A percentile compares a stretch with the other conserved stretches of the same genome.
Conservation (phyloP, 2,888 invertebrate genomes). For the Nomada ferruginata region DNA sequence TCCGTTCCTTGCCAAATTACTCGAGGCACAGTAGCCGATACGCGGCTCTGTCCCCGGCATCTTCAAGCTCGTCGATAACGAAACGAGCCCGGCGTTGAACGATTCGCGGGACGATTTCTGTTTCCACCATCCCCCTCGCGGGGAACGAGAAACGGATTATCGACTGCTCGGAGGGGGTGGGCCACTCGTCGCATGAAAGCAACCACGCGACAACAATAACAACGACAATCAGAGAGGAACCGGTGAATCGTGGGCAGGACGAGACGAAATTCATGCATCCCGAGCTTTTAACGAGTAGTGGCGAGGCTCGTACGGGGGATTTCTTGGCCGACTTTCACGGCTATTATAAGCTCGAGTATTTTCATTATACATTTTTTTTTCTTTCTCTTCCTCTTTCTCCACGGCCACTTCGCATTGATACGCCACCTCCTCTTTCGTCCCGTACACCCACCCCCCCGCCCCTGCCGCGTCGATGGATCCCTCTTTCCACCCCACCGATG, state of each 20-base stretch:
- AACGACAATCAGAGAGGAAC: conserved; percentile 21
- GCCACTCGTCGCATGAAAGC: conserved; percentile 21
- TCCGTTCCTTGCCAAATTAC: too few relatives aligned
- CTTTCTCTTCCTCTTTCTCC: conserved; percentile 31
- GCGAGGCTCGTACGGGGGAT: conserved; percentile 24
- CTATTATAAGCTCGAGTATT: conserved; percentile 63
- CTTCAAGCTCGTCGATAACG: background rate
- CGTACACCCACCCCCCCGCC: background rate
- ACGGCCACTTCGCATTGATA: conserved; percentile 67
- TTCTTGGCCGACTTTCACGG: conserved; percentile 64
- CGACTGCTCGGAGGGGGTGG: conserved; percentile 3
- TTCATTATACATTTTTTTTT: conserved; percentile 61
- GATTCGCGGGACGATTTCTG: conserved; percentile 6
- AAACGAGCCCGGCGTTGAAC: conserved; percentile 1
- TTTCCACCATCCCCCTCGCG: background rate
- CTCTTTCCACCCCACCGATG: conserved; percentile 48
- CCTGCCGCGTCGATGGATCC: conserved; percentile 26
- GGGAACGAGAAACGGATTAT: conserved; percentile 24
- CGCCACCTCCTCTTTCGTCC: conserved; percentile 19
- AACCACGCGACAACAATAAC: conserved; percentile 44
- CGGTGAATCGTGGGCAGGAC: background rate
- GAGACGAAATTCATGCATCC: conserved; percentile 52
- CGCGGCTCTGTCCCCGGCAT: background rate
- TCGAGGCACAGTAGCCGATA: background rate
- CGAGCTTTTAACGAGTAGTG: conserved; percentile 44